Base-by-base conservation (phyloP, 2,113 vertebrate species). In the Potamarius usumacintae region DNA sequence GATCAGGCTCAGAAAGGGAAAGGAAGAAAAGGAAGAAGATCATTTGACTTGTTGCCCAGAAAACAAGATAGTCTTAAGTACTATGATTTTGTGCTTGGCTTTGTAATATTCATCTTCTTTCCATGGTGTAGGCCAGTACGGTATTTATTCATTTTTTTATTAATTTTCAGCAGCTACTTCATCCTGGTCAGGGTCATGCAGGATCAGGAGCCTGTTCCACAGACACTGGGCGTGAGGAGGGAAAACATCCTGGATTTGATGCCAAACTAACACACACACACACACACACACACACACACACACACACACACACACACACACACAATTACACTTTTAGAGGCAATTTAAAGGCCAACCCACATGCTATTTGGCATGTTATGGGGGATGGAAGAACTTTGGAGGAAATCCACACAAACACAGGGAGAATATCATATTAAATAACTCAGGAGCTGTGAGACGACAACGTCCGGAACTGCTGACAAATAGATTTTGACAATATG, bases 21-120 rank as follows among this genome's bases (percentile, higher is more conserved):
- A 71, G 48, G 60, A 81, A 27, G 30, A 67, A 69, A 67, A 80
- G 62, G 60, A 79, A 52, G 74, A 79, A 52, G 20, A 2, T 27
- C 7, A 55, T 22, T 65, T 80, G 85, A 71, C 62, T 71, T 69
- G 60, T 27, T 81, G 77, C 77, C 77, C 52, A 81, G 85, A 80
- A 69, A 63, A 52, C 9, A 5, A 30, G 62, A 63, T 34, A 20
- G n/a, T 77, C 18, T 0, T 78, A 50, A 63, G 27, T 67, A 67
- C 17, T 65, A 52, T 15, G 27, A 78, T 25, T 85, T 58, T 85
- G 3, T 77, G 4, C 60, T 65, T 65, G 42, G 25, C 74, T 52
- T 52, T 52, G 5, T 79, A 11, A 14, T 60, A 42, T 85, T 60
- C 58, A 4, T 62, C 72, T 76, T 9, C 57, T 85, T 78, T 85